Percentiles rank a stretch among this genome's conserved stretches.
Evolutionary conservation across 2,888 invertebrate species (phyloP).

Genomic region (Epinotia demarniana): DNA sequence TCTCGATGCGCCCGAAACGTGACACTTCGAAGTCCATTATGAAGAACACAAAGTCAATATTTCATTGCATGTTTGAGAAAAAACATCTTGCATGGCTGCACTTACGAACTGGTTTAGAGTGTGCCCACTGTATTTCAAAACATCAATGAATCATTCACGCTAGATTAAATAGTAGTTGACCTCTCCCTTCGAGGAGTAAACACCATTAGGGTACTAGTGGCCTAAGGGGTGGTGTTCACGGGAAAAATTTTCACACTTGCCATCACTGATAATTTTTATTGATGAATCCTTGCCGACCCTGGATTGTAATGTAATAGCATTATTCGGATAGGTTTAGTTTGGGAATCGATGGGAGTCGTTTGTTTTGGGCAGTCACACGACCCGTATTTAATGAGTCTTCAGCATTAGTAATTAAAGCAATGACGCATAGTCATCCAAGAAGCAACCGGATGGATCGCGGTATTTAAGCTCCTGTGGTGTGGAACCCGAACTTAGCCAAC

Average conservation of each 20-base stretch:
- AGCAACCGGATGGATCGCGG: no score
- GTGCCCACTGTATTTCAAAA: slow-evolving; percentile 65
- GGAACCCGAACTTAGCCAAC: no score
- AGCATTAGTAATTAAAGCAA: no score
- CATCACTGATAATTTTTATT: slow-evolving; percentile 52
- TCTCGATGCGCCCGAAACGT: no score
- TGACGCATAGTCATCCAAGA: no score
- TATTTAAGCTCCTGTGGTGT: no score
- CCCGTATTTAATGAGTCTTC: no score
- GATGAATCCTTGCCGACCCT: slow-evolving; percentile 40
- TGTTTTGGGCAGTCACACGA: no score
- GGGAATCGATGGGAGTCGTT: slow-evolving; percentile 33
- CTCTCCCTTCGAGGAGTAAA: slow-evolving; percentile 75
- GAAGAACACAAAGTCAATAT: no score
- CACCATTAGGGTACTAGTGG: slow-evolving; percentile 71
- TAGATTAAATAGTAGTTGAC: slow-evolving; percentile 83
- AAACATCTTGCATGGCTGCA: slow-evolving; percentile 37
- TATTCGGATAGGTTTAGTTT: slow-evolving; percentile 46
- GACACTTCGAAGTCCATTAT: no score
- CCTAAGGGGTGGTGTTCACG: slow-evolving; percentile 67
- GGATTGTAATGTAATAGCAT: slow-evolving; percentile 46
- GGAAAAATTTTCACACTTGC: slow-evolving; percentile 64
- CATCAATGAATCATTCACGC: slow-evolving; percentile 81
- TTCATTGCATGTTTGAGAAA: neutral
- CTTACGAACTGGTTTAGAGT: slow-evolving; percentile 30